Evolutionary conservation across 2,797 vertebrate species (phyloP), one percentile per base, ranked within the genome.

Genomic region (Neostethus bicornis): DNA sequence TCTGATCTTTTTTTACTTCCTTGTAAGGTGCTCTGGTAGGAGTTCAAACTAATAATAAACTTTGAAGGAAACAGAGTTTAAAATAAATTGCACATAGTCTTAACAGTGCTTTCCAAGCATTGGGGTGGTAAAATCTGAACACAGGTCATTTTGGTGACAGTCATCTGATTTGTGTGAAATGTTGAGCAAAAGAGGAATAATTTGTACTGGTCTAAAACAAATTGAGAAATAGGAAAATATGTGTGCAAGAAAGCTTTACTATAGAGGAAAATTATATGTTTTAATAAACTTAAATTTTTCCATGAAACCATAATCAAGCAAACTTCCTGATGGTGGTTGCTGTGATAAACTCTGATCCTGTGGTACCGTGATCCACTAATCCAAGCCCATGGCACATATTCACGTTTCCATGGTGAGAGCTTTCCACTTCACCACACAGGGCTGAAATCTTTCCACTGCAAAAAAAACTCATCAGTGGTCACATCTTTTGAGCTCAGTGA

Each of bases 381-480:
- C 73, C 66, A 59, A 60, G 67, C 70, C 57, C 68, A 58, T 77
- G 74, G 76, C 75, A 79, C 66, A 66, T 62, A 51, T 59, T 85
- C 65, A 77, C 53, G 79, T 89, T 87, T 88, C 85, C 77, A 79
- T 73, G 77, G 58, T 38, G 51, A 74, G 58, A 66, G 41, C 57
- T 70, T 86, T 84, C 79, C 77, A 85, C 55, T 61, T 68, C 51
- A 52, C 17, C 52, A 59, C 46, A 13, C 63, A 61, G 35, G 57
- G 54, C 37, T 9, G 1, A 16, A 2, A 4, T 67, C 62, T 81
- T 79, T 82, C 75, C 77, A 73, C 44, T 53, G 56, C 46, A 16
- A 39, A 37, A 16, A 39, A 37, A 68, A 52, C 8, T 0, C 3
- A 7, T 6, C 20, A 51, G 35, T 50, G 52, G 12, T 49, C 38